Conservation (phyloP, 2,797 vertebrate species). For the Phalanger gymnotis region DNA sequence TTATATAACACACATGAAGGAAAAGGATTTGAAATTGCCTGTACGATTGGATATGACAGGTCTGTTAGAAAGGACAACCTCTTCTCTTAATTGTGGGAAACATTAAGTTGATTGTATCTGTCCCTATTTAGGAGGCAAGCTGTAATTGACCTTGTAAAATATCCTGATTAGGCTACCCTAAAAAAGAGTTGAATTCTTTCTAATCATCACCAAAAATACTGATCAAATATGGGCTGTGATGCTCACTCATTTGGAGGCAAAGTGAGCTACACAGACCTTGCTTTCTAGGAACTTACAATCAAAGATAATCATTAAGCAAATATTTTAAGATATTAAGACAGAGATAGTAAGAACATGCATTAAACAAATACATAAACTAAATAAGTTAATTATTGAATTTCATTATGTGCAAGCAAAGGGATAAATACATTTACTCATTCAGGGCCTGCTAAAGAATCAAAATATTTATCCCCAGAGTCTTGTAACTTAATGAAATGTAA, state of each 20-base stretch:
- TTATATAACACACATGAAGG: conserved; percentile 35
- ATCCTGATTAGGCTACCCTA: neutral
- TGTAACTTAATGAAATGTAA: conserved; percentile 30
- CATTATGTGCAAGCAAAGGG: conserved; percentile 30
- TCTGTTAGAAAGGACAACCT: conserved; percentile 47
- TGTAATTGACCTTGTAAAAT: conserved; percentile 36
- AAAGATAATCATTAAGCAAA: conserved; percentile 18
- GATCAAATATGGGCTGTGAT: neutral
- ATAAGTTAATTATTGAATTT: conserved; percentile 56
- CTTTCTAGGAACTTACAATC: conserved; percentile 12
- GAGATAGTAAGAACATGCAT: neutral
- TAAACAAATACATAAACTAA: conserved; percentile 64
- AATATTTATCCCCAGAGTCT: conserved; percentile 2
- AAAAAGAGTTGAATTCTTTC: neutral
- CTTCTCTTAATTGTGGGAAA: conserved; percentile 51
- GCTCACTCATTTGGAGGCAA: neutral
- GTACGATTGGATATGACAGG: conserved; percentile 24
- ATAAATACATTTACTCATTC: conserved; percentile 10
- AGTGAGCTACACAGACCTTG: neutral
- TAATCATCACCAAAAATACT: neutral
- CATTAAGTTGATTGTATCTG: neutral
- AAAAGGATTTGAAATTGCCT: neutral
- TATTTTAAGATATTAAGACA: conserved; percentile 20
- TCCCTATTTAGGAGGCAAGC: conserved; percentile 42
- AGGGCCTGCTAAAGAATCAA: conserved; percentile 36